These are phyloP conservation scores for Dynastes hyllus DNA, from an alignment of 2,888 invertebrate species.

Conservation along the genomic window DNA sequence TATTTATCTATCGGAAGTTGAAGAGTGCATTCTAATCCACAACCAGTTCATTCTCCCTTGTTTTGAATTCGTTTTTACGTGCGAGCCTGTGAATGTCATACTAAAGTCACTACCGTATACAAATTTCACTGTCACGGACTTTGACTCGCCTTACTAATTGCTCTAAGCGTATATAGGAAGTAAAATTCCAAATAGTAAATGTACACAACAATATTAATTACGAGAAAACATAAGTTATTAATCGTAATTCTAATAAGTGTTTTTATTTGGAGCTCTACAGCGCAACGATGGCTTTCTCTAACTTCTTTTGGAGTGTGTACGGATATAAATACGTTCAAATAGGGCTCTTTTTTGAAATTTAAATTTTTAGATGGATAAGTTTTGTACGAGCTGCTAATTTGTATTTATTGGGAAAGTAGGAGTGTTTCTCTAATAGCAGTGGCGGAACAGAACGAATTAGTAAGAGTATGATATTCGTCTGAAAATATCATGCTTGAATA, in stretches of 20 bases:
- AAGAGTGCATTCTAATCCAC: neutral
- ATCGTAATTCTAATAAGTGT: neutral
- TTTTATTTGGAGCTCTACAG: neutral
- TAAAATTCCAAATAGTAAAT: neutral
- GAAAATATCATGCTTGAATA: no score
- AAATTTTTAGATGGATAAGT: neutral
- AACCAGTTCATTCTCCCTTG: neutral
- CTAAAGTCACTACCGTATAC: neutral
- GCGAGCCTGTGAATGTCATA: neutral
- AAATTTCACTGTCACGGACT: constrained; percentile 38
- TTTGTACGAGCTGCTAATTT: neutral
- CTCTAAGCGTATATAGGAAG: neutral
- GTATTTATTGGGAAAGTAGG: constrained; percentile 7
- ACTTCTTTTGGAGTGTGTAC: neutral
- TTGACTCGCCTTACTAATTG: neutral
- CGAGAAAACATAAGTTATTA: neutral
- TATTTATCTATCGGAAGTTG: neutral
- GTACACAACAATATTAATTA: neutral
- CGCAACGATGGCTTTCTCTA: constrained; percentile 13
- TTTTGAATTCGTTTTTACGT: neutral
- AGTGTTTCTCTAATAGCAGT: constrained; percentile 2
- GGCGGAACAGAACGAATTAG: neutral
- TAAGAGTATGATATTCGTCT: neutral
- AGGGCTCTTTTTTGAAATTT: no score
- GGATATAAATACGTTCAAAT: neutral